Evolutionary conservation across 2,113 vertebrate genomes (phyloP), one percentile per base, ranked within the genome.

Genomic region (Corapipo altera): DNA sequence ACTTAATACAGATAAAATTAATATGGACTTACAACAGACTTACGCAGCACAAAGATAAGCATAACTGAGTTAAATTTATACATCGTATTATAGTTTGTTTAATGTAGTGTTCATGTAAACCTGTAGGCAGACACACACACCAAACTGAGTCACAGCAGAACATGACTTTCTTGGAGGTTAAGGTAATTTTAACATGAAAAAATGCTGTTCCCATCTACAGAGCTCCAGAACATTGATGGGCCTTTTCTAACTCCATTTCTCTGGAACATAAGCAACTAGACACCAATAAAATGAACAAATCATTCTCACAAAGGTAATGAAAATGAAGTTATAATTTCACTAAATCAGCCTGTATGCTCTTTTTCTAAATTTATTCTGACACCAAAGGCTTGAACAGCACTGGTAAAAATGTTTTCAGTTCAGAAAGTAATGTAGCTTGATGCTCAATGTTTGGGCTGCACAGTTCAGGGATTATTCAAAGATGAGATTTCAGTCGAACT

Each of bases 401-500:
- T 19, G 17, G 35, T 46, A 39, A 85, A 82, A 88, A 62, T 13
- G 39, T 16, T 87, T 88, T 57, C 8, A 21, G 27, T 37, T 66
- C 71, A 85, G 55, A 89, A 87, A 75, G 37, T 22, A 79, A 70
- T 1, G 4, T 3, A 72, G 55, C 16, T 54, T 39, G 35, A 83
- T 62, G 43, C 23, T 70, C 39, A 18, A 3, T 11, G 33, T 66
- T 59, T 41, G 49, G 30, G 64, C 35, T 59, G 43, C 37, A 65
- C 7, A 75, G 49, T 35, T 93, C 22, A 15, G 8, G 46, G 12
- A 5, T 55, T 86, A 92, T 84, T 61, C 39, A 57, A 66, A 85
- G 33, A 33, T 2, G 0, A 55, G 57, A 77, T 52, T 88, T 52
- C 48, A 78, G 7, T 1, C 2, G 0, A 91, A 59, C 12, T 15